phyloP scores from a whole-genome alignment of 2,113 vertebrate genomes.

The Amia ocellicauda region DNA sequence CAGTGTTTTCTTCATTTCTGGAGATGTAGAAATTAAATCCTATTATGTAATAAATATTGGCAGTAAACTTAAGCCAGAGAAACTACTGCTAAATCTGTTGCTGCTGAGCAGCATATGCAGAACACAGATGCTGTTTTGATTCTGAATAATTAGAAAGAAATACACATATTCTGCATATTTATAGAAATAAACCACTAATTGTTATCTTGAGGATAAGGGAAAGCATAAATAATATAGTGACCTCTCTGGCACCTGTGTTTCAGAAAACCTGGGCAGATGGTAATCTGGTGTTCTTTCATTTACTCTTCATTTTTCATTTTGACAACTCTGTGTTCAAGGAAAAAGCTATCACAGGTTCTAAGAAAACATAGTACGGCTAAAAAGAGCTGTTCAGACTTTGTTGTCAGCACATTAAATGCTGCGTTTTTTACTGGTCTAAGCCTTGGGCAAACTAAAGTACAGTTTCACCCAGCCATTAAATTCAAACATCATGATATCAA shows the following conservation, averaged over 20 bases:
- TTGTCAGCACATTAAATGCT: slow-evolving; percentile 26
- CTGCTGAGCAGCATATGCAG: background rate
- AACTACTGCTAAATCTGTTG: background rate
- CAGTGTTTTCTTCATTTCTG: background rate
- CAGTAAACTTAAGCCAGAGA: background rate
- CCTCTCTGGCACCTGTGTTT: slow-evolving; percentile 36
- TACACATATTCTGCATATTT: background rate
- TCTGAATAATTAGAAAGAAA: background rate
- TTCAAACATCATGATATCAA: background rate
- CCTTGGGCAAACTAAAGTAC: background rate
- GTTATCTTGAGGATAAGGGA: slow-evolving; percentile 8
- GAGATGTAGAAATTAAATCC: slow-evolving; percentile 10
- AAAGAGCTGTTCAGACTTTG: slow-evolving; percentile 18
- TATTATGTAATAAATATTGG: slow-evolving; percentile 1
- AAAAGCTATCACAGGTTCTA: slow-evolving; percentile 19
- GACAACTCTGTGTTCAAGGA: slow-evolving; percentile 47
- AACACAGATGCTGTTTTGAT: background rate
- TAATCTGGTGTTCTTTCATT: slow-evolving; percentile 43
- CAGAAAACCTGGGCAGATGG: slow-evolving; percentile 52
- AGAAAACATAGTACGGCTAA: slow-evolving; percentile 25
- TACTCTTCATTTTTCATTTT: slow-evolving; percentile 58
- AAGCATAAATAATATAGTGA: slow-evolving; percentile 41
- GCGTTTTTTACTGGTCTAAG: background rate
- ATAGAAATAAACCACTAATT: background rate
- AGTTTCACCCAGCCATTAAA: background rate